These are phyloP conservation scores for Polypterus senegalus DNA, from an alignment of 2,113 vertebrate species.

Conservation along the genomic window DNA sequence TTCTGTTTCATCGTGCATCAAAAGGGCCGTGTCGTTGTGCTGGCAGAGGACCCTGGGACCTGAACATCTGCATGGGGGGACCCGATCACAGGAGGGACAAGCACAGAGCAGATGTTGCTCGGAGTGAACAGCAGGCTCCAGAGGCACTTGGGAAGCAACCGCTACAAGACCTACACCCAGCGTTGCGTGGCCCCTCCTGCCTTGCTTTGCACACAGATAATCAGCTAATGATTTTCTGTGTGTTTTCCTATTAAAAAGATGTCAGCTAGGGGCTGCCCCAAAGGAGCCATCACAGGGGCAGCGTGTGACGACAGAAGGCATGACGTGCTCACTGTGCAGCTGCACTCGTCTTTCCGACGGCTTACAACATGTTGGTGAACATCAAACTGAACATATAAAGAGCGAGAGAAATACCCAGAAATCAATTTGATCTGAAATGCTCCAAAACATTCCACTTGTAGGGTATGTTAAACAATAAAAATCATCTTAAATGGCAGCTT, in stretches of 20 bases:
- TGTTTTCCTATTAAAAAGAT: conserved; percentile 38
- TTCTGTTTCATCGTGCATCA: conserved; percentile 99
- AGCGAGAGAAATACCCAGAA: too few relatives aligned
- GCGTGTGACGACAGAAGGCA: too few relatives aligned
- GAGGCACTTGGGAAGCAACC: conserved; percentile 30
- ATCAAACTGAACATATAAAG: too few relatives aligned
- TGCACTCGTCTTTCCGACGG: too few relatives aligned
- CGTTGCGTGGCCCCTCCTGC: conserved; percentile 21
- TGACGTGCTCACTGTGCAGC: too few relatives aligned
- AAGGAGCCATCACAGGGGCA: conserved; percentile 3
- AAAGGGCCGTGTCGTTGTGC: conserved; percentile 74
- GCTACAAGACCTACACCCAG: conserved; percentile 27
- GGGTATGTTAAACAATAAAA: too few relatives aligned
- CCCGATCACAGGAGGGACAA: conserved; percentile 69
- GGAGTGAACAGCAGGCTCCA: conserved; percentile 55
- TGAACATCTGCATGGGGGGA: conserved; percentile 82
- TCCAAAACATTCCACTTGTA: too few relatives aligned
- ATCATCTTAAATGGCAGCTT: too few relatives aligned
- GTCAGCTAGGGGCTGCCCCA: conserved; percentile 34
- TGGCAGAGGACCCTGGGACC: conserved; percentile 70
- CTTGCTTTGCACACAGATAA: conserved; percentile 25
- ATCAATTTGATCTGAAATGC: too few relatives aligned
- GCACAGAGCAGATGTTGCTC: conserved; percentile 86
- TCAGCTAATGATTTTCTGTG: conserved; percentile 50
- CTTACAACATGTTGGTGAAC: too few relatives aligned